phyloP scores from a whole-genome alignment of 1,140 invertebrate species.

The Phthorimaea operculella region DNA sequence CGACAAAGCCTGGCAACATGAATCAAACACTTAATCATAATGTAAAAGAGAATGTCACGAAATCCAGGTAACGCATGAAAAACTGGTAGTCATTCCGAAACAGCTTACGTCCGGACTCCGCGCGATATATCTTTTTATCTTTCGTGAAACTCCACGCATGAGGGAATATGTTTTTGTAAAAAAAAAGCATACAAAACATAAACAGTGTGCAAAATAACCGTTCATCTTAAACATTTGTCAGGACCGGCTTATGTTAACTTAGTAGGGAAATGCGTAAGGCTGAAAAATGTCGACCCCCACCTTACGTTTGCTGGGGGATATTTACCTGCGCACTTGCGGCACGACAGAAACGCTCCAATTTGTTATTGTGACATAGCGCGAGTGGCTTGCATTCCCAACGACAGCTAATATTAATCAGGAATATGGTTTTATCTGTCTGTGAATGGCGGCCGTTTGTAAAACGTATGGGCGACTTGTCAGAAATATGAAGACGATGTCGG shows the following conservation, averaged over 20 bases:
- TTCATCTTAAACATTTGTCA: constrained; percentile 64
- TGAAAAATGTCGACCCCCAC: constrained; percentile 37
- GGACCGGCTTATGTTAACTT: constrained; percentile 58
- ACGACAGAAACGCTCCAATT: background rate
- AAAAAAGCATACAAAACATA: constrained; percentile 43
- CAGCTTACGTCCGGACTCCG: constrained; percentile 19
- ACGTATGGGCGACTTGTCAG: too few species aligned
- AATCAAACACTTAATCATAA: background rate
- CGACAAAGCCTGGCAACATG: background rate
- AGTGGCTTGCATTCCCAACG: background rate
- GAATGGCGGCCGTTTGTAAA: too few species aligned
- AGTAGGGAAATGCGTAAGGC: constrained; percentile 39
- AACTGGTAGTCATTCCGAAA: constrained; percentile 25
- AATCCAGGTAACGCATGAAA: constrained; percentile 14
- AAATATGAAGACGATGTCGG: too few species aligned
- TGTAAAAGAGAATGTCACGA: background rate
- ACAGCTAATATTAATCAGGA: background rate
- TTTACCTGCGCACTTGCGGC: constrained; percentile 23
- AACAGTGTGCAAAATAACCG: constrained; percentile 56
- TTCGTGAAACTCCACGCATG: constrained; percentile 28
- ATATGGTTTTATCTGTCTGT: too few species aligned
- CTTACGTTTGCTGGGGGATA: constrained; percentile 30
- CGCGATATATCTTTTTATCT: constrained; percentile 35
- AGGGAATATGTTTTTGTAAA: constrained; percentile 36
- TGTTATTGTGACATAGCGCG: background rate